A percentile compares a stretch with the other conserved stretches of the same genome.
Evolutionary conservation across 2,113 vertebrate genomes (phyloP).

Genomic region (Ceratotherium simum): DNA sequence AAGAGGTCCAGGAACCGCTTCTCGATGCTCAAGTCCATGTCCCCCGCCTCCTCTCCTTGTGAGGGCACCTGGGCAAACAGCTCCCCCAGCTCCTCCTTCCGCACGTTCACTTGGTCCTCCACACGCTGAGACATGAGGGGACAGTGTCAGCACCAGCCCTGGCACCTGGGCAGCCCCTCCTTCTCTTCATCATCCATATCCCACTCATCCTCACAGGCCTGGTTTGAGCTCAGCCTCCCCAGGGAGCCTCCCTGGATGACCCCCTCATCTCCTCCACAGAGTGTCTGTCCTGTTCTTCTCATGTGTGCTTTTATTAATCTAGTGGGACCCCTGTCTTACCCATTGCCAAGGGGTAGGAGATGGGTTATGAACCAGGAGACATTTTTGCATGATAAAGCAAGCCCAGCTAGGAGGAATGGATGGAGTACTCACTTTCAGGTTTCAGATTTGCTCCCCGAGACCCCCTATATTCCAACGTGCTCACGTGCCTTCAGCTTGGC

Average conservation of each 20-base stretch:
- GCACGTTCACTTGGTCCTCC: slow-evolving; percentile 94
- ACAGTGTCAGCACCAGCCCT: not conserved
- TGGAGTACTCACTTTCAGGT: not conserved
- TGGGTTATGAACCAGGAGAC: not conserved
- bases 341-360: not conserved
- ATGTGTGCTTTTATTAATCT: not conserved
- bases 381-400: not conserved
- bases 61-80: slow-evolving; percentile 88
- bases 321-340: not conserved
- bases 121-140: slow-evolving; percentile 86
- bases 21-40: slow-evolving; percentile 89
- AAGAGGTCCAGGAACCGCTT: slow-evolving; percentile 91
- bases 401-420: not conserved
- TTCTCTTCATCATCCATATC: too few species aligned
- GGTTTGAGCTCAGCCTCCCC: not conserved
- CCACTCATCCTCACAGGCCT: not conserved
- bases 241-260: not conserved
- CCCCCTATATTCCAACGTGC: not conserved
- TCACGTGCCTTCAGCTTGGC: slow-evolving; percentile 92
- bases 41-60: slow-evolving; percentile 86
- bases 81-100: slow-evolving; percentile 93
- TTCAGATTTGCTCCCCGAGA: not conserved
- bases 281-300: not conserved
- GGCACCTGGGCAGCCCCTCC: not conserved
- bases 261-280: not conserved